Evolutionary conservation across 2,113 vertebrate species (phyloP), one percentile per base, ranked within the genome.

Genomic region (Mobula birostris): DNA sequence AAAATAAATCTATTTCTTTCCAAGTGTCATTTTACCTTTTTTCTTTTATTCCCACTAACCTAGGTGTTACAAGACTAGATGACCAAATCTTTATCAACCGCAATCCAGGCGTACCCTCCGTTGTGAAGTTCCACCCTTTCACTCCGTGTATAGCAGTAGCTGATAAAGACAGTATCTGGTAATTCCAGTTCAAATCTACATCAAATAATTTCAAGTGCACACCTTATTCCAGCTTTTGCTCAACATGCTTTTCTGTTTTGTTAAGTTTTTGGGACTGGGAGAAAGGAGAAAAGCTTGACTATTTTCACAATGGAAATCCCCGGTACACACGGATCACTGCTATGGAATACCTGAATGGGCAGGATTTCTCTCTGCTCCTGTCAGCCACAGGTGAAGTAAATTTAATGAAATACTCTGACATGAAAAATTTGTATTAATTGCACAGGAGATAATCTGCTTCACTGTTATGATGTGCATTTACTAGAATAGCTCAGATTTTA

Each of bases 21-120:
- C 17, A 63, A 32, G 48, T 70, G 40, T 77, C 32, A 48, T 56
- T 56, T 56, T 40, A 40, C 15, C 5, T 32, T 48, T 3, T 3
- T 32, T 68, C 5, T 70, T 36, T 80, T 80, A 80, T 94, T 36
- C 48, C n/a, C 17, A 63, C 6, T 94, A 19, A 93, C 56, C 24
- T 96, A 99, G 98, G 99, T 36, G 97, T 99, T 61, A 97, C 98
- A 66, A 96, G 98, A 36, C 96, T 99, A 95, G 98, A 99, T 1
- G 99, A 99, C 96, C 99, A 99, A 97, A 99, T 99, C 95, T 99
- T 99, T 96, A 98, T 99, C 96, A 99, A 99, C 97, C 97, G 98
- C 94, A 99, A 99, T 96, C 99, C 99, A 0, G 99, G 99, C 0
- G 98, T 99, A 1, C 98, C 98, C 24, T 99, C 98, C 0, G 98